Evolutionary conservation across 2,113 vertebrate species (phyloP).

Genomic region (Cololabis saira): DNA sequence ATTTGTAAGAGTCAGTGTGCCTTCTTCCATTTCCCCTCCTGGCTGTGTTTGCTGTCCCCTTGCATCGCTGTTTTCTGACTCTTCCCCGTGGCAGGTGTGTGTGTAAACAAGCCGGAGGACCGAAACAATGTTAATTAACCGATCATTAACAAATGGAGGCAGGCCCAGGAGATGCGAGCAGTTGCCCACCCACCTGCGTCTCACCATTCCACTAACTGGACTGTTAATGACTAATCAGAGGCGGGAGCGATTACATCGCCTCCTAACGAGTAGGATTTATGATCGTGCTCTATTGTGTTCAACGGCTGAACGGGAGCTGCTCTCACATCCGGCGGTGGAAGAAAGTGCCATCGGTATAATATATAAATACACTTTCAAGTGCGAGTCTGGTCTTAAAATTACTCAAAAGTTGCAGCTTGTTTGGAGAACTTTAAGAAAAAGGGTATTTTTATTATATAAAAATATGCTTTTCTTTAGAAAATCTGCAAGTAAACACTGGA

Average conservation of each 20-base stretch:
- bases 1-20: constrained; percentile 14
- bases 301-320: constrained; percentile 14
- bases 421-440: background rate
- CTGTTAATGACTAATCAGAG: constrained; percentile 81
- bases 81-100: constrained; percentile 66
- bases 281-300: constrained; percentile 49
- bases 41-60: constrained; percentile 66
- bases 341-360: background rate
- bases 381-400: background rate
- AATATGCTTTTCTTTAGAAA: too few relatives aligned
- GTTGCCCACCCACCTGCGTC: constrained; percentile 77
- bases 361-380: background rate
- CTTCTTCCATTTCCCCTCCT: constrained; percentile 30
- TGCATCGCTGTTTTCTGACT: constrained; percentile 67
- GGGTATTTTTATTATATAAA: too few relatives aligned
- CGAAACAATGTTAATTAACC: constrained; percentile 79
- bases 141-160: constrained; percentile 72
- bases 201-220: constrained; percentile 76
- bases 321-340: background rate
- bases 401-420: background rate
- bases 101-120: constrained; percentile 69
- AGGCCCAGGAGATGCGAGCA: constrained; percentile 68
- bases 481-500: too few relatives aligned
- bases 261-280: constrained; percentile 79
- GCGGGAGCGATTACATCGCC: constrained; percentile 69